Evolutionary conservation across 2,797 vertebrate genomes (phyloP).

Genomic region (Aselliscus stoliczkanus): DNA sequence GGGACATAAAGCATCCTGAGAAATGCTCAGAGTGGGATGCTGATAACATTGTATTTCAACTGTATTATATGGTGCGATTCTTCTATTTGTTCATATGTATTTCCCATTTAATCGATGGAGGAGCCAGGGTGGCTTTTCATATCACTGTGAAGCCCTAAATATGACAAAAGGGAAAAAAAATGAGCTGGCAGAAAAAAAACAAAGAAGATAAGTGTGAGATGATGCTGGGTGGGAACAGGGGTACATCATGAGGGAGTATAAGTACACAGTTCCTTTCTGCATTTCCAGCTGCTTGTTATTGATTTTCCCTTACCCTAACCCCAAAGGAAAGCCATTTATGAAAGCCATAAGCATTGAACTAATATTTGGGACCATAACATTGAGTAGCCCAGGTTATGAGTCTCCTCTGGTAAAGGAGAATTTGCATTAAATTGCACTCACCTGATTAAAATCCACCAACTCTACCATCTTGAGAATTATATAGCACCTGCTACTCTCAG

Average conservation of each 20-base stretch:
- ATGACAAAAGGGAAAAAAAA: not conserved
- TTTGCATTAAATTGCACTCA: constrained; percentile 45
- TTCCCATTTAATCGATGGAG: constrained; percentile 61
- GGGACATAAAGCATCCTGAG: constrained; percentile 54
- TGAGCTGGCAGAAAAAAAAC: not conserved
- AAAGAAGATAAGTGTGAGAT: not conserved
- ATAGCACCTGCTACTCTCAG: not conserved
- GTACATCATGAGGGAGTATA: not conserved
- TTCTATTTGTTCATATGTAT: constrained; percentile 36
- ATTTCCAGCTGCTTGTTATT: constrained; percentile 37
- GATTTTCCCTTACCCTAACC: constrained; percentile 49
- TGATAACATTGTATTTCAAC: constrained; percentile 69
- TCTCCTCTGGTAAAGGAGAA: not conserved
- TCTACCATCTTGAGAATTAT: not conserved
- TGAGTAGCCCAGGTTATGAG: constrained; percentile 35
- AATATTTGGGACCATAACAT: constrained; percentile 52
- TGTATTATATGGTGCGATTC: constrained; percentile 43
- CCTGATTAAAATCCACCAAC: constrained; percentile 46
- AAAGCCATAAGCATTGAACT: constrained; percentile 38
- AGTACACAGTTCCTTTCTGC: not conserved
- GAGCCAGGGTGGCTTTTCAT: constrained; percentile 53
- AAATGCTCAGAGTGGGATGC: constrained; percentile 56
- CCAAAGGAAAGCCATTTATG: constrained; percentile 40
- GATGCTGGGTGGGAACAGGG: not conserved
- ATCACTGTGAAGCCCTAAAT: constrained; percentile 56